These are phyloP conservation scores for Neoscelio sp. DNA, from an alignment of 2,888 invertebrate genomes.

Conservation along the genomic window DNA sequence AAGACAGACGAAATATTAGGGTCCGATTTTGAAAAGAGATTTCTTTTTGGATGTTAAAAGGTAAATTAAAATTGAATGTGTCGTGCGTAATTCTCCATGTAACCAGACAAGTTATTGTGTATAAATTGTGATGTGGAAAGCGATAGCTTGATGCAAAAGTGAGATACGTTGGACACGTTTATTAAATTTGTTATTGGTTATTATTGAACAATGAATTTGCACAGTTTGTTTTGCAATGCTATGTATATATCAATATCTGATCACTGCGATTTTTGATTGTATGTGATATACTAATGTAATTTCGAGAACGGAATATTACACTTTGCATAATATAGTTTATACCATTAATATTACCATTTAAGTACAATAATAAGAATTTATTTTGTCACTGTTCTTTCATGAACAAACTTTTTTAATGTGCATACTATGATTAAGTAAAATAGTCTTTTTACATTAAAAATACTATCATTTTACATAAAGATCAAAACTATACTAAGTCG, in stretches of 20 bases:
- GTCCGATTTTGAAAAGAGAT: constrained; percentile 29
- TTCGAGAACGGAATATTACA: constrained; percentile 15
- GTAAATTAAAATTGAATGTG: background rate
- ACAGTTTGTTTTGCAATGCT: constrained; percentile 12
- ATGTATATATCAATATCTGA: constrained; percentile 25
- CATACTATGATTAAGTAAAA: too few relatives aligned
- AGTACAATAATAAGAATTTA: too few relatives aligned
- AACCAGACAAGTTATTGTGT: too few relatives aligned
- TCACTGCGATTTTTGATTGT: constrained; percentile 25
- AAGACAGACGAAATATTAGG: constrained; percentile 33
- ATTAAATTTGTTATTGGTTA: constrained; percentile 16
- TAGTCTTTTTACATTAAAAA: too few relatives aligned
- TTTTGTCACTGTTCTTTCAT: too few relatives aligned
- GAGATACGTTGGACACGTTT: background rate
- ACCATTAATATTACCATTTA: constrained; percentile 6
- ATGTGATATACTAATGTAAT: constrained; percentile 23
- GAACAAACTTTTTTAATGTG: too few relatives aligned
- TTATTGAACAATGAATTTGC: background rate
- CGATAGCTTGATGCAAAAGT: too few relatives aligned
- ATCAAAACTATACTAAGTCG: too few relatives aligned
- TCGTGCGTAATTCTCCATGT: too few relatives aligned
- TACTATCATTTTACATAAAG: too few relatives aligned
- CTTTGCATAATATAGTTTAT: constrained; percentile 39
- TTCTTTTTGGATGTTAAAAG: constrained; percentile 23
- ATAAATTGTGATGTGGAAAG: too few relatives aligned